Base-by-base conservation (phyloP, 2,888 invertebrate genomes). In the Dicroscelio sp. region DNA sequence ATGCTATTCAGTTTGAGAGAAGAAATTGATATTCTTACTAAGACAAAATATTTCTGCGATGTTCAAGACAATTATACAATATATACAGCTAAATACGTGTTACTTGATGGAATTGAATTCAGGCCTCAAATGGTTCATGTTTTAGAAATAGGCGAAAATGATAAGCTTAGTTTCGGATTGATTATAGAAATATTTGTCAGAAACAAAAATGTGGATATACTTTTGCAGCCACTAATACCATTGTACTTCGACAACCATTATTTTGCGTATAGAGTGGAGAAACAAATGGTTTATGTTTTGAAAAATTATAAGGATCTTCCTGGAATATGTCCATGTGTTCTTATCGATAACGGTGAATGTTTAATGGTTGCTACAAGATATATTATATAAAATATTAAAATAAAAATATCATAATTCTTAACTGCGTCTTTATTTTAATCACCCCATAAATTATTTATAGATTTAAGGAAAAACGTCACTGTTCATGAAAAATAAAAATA, bases 61-160 rank as follows among this genome's bases (percentile, higher is more conserved):
- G n/a, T n/a, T 58, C 6, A 58, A n/a, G 67, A 67, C 17, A 35
- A 67, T 33, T 33, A 67, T 17, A 30, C 31, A 67, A 67, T 31
- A 67, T 33, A 35, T 67, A 33, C 23, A 58, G 25, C 63, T 27
- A 63, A 63, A 12, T 25, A 12, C 43, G 71, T 69, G 25, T 6
- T 14, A n/a, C 23, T 55, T 3, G 43, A 69, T 30, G 82, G 33
- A 33, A 82, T 71, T 4, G 60, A 52, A 55, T 82, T 38, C 23
- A 30, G 38, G 48, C 6, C 35, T 71, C 25, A 35, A 35, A 80
- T 80, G 80, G 38, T 80, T 23, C 25, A 55, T 27, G 69, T 69
- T 4, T 20, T 63, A n/a, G 69, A 82, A 63, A 69, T 82, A 27
- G 82, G 63, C 23, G 69, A 69, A n/a, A 52, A 67, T 55, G 69